phyloP scores from a whole-genome alignment of 2,888 invertebrate species.

The Scaptomyza flava region DNA sequence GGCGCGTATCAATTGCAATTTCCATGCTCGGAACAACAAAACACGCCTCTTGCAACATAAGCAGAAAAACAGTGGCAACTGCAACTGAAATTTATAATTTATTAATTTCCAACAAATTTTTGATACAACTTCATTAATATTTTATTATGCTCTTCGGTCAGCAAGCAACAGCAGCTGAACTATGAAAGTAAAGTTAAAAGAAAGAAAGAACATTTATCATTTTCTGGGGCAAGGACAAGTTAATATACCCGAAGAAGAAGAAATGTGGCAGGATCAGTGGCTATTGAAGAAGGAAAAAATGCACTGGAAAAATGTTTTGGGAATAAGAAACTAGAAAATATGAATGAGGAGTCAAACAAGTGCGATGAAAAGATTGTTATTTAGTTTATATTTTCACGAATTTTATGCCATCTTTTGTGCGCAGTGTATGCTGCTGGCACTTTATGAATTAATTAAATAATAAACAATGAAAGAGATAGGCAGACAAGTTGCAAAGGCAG shows the following conservation, averaged over 20 bases:
- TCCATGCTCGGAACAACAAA: conserved; percentile 45
- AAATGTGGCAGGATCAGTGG: conserved; percentile 61
- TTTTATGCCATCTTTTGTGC: no score
- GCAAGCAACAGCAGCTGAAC: conserved; percentile 45
- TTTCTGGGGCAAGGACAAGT: conserved; percentile 44
- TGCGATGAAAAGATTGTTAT: no score
- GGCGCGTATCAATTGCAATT: conserved; percentile 74
- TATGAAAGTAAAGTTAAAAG: conserved; percentile 3
- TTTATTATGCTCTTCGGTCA: conserved; percentile 30
- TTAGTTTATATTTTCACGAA: no score
- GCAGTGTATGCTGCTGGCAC: conserved; percentile 27
- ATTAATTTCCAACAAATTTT: conserved; percentile 40
- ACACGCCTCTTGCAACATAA: conserved; percentile 4
- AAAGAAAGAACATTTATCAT: conserved; percentile 63
- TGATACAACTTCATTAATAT: conserved; percentile 72
- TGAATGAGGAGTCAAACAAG: no score
- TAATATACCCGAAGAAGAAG: conserved; percentile 49
- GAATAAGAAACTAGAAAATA: background rate
- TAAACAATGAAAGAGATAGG: conserved; percentile 31
- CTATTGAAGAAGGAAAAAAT: conserved; percentile 31
- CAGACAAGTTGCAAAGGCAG: conserved; percentile 11
- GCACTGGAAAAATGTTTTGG: conserved; percentile 16
- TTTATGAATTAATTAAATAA: conserved; percentile 76
- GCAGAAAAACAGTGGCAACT: conserved; percentile 1
- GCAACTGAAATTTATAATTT: conserved; percentile 21